phyloP scores from a whole-genome alignment of 2,797 vertebrate genomes.

The Lithobates sylvaticus region DNA sequence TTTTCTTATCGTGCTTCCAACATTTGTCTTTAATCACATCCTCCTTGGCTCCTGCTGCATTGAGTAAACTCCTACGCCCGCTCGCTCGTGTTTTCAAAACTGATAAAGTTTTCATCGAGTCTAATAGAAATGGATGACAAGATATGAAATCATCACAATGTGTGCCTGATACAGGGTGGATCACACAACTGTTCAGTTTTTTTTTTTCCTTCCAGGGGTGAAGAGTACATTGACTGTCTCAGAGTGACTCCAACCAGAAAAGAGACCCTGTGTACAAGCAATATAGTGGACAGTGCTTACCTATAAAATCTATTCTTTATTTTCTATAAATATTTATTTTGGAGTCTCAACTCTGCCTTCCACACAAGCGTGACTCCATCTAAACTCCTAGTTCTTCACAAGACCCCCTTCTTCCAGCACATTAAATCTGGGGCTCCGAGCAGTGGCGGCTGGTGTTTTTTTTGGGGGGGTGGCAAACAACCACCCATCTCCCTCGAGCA shows the following conservation, averaged over 20 bases:
- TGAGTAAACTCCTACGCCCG: slow-evolving; percentile 1
- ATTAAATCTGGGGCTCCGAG: too few relatives aligned
- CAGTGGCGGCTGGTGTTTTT: too few relatives aligned
- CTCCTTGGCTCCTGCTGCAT: slow-evolving; percentile 27
- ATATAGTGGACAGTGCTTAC: too few relatives aligned
- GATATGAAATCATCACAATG: slow-evolving; percentile 33
- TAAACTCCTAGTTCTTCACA: too few relatives aligned
- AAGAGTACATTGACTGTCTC: slow-evolving; percentile 18
- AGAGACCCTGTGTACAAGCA: neutral
- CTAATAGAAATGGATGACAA: slow-evolving; percentile 16
- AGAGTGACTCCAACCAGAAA: too few relatives aligned
- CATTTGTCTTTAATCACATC: slow-evolving; percentile 51
- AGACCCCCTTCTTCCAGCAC: too few relatives aligned
- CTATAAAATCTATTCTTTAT: too few relatives aligned
- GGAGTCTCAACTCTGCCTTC: too few relatives aligned
- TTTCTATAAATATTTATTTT: too few relatives aligned
- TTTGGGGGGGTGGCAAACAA: too few relatives aligned
- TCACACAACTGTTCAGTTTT: neutral
- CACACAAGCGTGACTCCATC: too few relatives aligned
- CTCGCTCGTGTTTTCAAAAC: slow-evolving; percentile 13
- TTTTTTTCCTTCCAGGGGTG: neutral
- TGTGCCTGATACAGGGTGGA: slow-evolving; percentile 1
- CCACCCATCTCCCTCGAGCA: too few relatives aligned
- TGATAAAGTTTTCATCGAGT: slow-evolving; percentile 38
- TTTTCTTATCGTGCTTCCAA: slow-evolving; percentile 46